phyloP scores from a whole-genome alignment of 2,888 invertebrate species.

The Amphipyra tragopoginis region DNA sequence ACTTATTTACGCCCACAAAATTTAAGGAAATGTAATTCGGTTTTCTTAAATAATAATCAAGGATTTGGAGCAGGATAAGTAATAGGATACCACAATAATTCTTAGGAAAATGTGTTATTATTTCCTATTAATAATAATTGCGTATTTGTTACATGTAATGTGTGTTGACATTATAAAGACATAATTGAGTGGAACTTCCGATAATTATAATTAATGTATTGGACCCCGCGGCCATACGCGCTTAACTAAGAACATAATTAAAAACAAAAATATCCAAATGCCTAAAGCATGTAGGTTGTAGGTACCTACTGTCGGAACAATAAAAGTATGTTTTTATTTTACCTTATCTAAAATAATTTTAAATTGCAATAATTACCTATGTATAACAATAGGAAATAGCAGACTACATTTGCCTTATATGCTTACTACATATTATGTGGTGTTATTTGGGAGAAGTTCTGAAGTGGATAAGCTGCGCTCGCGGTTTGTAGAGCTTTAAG shows the following conservation, averaged over 20 bases:
- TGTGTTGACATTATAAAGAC: conserved; percentile 13
- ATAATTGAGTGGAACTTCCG: conserved; percentile 23
- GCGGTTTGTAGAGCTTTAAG: too few species aligned
- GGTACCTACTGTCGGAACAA: too few species aligned
- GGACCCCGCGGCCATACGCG: conserved; percentile 17
- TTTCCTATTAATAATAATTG: not conserved
- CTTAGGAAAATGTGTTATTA: conserved; percentile 6
- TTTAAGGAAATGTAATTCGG: conserved; percentile 26
- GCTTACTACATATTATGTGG: too few species aligned
- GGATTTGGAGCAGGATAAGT: conserved; percentile 50
- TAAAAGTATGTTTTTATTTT: too few species aligned
- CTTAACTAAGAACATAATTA: conserved; percentile 7
- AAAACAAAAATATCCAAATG: not conserved
- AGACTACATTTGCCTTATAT: too few species aligned
- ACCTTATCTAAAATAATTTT: too few species aligned
- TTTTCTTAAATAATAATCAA: conserved; percentile 35
- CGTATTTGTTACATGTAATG: not conserved
- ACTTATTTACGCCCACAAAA: conserved; percentile 31
- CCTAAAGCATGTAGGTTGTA: too few species aligned
- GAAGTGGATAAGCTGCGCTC: too few species aligned
- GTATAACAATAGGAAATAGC: too few species aligned
- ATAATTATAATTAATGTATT: conserved; percentile 18
- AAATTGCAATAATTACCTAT: too few species aligned
- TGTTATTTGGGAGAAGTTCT: too few species aligned
- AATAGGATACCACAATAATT: conserved; percentile 40